Percentiles rank a stretch among this genome's conserved stretches.
Evolutionary conservation across 37 sponge, comb jelly and placozoan genomes (phyloP).

Genomic region (Spongilla lacustris): DNA sequence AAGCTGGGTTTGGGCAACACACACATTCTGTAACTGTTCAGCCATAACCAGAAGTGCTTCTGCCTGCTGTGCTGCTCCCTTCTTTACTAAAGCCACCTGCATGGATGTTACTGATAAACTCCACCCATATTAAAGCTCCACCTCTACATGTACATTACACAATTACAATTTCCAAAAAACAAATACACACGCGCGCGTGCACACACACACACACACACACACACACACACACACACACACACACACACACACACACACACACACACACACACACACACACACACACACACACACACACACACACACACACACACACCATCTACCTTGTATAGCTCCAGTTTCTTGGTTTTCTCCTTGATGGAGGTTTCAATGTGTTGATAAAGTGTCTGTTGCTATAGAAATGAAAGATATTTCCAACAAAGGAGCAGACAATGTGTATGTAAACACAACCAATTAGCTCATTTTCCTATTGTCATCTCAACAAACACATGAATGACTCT

Average conservation of each 20-base stretch:
- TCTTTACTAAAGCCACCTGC: constrained; percentile 36
- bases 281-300: constrained; percentile 44
- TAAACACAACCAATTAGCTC: not conserved
- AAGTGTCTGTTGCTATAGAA: not conserved
- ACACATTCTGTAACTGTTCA: constrained; percentile 31
- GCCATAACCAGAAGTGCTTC: constrained; percentile 20
- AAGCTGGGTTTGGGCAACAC: constrained; percentile 29
- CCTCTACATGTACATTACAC: no score
- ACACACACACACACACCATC: not conserved
- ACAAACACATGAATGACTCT: not conserved
- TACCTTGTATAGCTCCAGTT: not conserved
- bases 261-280: constrained; percentile 38
- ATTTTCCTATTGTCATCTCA: not conserved
- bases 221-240: constrained; percentile 12
- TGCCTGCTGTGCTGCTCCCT: constrained; percentile 13
- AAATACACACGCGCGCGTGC: not conserved
- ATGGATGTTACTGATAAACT: not conserved
- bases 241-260: constrained; percentile 31
- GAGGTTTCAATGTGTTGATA: not conserved
- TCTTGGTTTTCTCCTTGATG: not conserved
- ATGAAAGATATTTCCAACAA: not conserved
- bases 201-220: constrained; percentile 1
- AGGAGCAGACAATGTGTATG: not conserved
- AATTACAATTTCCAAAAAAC: not conserved
- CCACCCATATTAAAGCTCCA: not conserved